phyloP scores from a whole-genome alignment of 2,113 vertebrate species.

The Amazona vittata region DNA sequence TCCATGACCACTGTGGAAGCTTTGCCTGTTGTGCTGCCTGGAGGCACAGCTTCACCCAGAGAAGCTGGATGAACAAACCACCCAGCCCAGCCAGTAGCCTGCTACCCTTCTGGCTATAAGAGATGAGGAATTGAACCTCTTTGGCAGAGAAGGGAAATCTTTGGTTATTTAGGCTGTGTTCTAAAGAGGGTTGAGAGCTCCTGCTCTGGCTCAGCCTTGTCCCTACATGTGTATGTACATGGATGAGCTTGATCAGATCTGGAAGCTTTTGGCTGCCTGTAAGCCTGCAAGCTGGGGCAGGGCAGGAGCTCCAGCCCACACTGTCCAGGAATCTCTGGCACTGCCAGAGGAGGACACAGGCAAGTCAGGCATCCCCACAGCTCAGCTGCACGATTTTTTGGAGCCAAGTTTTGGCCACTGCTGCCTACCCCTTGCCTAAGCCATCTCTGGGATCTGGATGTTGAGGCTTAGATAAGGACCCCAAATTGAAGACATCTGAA shows the following conservation, averaged over 20 bases:
- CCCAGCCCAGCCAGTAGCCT: not conserved
- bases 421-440: not conserved
- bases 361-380: not conserved
- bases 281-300: not conserved
- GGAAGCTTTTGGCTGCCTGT: not conserved
- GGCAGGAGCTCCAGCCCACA: rapidly evolving
- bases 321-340: not conserved
- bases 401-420: not conserved
- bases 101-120: not conserved
- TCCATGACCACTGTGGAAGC: rapidly evolving
- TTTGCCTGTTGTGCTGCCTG: not conserved
- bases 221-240: rapidly evolving
- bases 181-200: not conserved
- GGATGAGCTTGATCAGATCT: not conserved
- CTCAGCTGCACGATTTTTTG: not conserved
- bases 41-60: not conserved
- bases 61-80: not conserved
- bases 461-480: not conserved
- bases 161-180: not conserved
- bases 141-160: not conserved
- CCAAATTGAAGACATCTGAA: rapidly evolving
- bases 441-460: not conserved
- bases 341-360: not conserved
- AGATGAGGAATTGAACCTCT: not conserved
- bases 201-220: not conserved